Evolutionary conservation across 2,888 invertebrate species (phyloP).

Genomic region (Willowsia nigromaculata): DNA sequence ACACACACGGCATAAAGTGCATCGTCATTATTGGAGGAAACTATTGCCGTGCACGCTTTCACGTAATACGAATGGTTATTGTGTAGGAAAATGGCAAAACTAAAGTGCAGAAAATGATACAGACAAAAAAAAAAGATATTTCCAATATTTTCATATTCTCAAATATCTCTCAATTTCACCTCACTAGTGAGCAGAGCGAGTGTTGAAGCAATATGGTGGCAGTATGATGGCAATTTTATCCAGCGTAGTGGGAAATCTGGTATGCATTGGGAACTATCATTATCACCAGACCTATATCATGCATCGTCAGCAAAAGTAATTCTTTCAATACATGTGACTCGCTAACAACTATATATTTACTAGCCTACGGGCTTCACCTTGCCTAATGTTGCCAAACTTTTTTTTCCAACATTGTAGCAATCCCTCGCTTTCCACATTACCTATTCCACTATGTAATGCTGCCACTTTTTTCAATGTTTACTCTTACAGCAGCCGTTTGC

Average conservation of each 20-base stretch:
- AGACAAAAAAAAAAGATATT: neutral
- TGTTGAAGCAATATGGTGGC: neutral
- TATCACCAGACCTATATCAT: neutral
- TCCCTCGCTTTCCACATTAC: neutral
- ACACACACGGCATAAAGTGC: slow-evolving; percentile 29
- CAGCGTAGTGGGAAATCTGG: slow-evolving; percentile 34
- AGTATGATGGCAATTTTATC: slow-evolving; percentile 16
- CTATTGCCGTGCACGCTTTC: slow-evolving; percentile 28
- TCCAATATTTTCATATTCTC: slow-evolving; percentile 1
- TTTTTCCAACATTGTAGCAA: neutral
- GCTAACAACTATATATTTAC: slow-evolving; percentile 16
- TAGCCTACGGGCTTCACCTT: slow-evolving; percentile 40
- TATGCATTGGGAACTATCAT: slow-evolving; percentile 31
- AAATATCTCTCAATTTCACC: slow-evolving; percentile 40
- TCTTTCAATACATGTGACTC: slow-evolving; percentile 31
- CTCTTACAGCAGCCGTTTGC: neutral
- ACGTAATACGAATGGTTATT: slow-evolving; percentile 5
- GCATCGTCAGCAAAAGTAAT: slow-evolving; percentile 9
- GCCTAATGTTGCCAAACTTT: slow-evolving; percentile 11
- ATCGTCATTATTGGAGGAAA: slow-evolving; percentile 37
- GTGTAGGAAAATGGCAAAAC: neutral
- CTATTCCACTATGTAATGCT: neutral
- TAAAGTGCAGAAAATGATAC: slow-evolving; percentile 1
- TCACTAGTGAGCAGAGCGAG: slow-evolving; percentile 1
- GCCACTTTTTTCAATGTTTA: no score